Evolutionary conservation across 2,888 invertebrate genomes (phyloP), one percentile per base, ranked within the genome.

Genomic region (Herminia tarsipennalis): DNA sequence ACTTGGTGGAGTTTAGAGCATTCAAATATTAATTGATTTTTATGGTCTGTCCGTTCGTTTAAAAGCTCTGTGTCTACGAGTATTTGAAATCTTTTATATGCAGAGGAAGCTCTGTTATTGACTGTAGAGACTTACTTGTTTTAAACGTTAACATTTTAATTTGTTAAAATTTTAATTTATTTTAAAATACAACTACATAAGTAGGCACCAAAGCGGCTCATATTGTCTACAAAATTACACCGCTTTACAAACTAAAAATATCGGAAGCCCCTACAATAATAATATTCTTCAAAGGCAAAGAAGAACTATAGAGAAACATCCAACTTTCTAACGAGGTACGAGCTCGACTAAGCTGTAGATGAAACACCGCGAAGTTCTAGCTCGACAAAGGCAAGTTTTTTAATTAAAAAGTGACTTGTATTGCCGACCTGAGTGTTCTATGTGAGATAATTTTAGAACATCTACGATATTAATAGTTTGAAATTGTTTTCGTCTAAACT

Each of bases 291-390:
- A 83, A 83, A 84, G 80, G 72, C 70, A 59, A 73, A 68, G 70
- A 71, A 63, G 67, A 70, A 82, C 80, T 83, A 76, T 65, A 67
- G 58, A 59, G 59, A 36, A 57, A 63, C 78, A 72, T 77, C 78
- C 80, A 87, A 88, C 76, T 88, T 87, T 70, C 76, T 85, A 85
- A 86, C 82, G 74, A 86, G 72, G 58, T 70, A 69, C 62, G 64
- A 63, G 57, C 36, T 46, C 60, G 57, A 66, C 71, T 76, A 70
- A 73, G 72, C 76, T 74, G 66, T 51, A 68, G 74, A 76, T 79
- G 72, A 76, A 76, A 73, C 70, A 64, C 49, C 36, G 45, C 43
- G 42, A 71, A 81, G 70, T 76, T 71, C 20, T 38, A 52, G 56
- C 61, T 60, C 59, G 73, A 80, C 78, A 79, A 83, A 82, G 80